phyloP scores from a whole-genome alignment of 2,113 vertebrate genomes.

The Psophia crepitans region DNA sequence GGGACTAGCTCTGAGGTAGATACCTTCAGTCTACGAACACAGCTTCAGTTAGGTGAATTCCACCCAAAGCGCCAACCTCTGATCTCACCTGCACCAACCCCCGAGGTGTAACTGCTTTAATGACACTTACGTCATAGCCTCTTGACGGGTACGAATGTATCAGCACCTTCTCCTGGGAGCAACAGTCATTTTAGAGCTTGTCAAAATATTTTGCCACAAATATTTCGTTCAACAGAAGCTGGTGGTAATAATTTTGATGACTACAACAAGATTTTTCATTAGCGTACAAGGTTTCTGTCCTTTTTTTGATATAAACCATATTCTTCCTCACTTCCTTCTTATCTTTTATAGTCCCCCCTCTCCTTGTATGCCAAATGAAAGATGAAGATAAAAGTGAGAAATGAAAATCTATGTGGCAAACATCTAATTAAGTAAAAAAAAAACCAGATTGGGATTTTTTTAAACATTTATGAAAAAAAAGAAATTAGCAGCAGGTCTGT shows the following conservation, averaged over 20 bases:
- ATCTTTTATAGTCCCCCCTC: neutral
- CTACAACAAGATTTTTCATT: neutral
- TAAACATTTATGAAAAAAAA: neutral
- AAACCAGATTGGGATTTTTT: neutral
- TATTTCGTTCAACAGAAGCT: neutral
- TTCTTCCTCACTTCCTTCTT: neutral
- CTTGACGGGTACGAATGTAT: neutral
- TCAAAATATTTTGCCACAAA: neutral
- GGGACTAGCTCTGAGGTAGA: neutral
- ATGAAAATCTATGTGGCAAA: neutral
- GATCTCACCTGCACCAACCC: neutral
- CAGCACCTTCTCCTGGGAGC: neutral
- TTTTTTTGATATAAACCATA: neutral
- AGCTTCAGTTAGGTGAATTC: neutral
- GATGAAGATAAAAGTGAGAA: neutral
- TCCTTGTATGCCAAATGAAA: constrained; percentile 1
- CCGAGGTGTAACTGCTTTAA: neutral
- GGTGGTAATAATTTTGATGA: neutral
- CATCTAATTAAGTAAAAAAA: neutral
- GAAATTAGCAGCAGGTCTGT: neutral
- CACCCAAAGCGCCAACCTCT: neutral
- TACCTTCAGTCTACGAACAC: neutral
- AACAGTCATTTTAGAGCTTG: neutral
- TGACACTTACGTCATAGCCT: neutral
- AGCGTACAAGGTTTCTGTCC: neutral